These are phyloP conservation scores for Scaptomyza montana DNA, from an alignment of 1,140 invertebrate genomes.

Conservation along the genomic window DNA sequence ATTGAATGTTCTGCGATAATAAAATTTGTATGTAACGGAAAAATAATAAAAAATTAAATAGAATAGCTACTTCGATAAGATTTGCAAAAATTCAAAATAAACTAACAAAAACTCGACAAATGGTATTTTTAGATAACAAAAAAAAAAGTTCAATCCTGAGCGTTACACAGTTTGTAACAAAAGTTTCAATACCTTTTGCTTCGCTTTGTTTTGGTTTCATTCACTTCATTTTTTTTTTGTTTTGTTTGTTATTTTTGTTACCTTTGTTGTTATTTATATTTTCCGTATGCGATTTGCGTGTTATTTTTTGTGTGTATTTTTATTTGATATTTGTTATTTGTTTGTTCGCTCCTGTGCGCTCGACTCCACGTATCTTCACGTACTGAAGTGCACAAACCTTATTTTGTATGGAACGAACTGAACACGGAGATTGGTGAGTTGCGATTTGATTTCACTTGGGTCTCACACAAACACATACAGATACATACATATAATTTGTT, in stretches of 20 bases:
- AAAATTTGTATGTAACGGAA: no score
- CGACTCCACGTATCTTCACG: conserved; percentile 68
- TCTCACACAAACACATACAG: conserved; percentile 18
- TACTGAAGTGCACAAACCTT: conserved; percentile 75
- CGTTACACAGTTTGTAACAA: background rate
- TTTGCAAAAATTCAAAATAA: no score
- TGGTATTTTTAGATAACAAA: no score
- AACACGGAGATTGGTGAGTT: conserved; percentile 46
- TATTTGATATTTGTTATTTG: background rate
- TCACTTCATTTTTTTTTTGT: conserved; percentile 36
- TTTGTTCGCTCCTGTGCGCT: conserved; percentile 65
- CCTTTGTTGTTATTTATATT: conserved; percentile 1
- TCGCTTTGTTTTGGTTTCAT: conserved; percentile 13
- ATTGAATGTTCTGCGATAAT: no score
- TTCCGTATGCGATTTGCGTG: background rate
- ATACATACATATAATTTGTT: conserved; percentile 18
- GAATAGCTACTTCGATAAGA: no score
- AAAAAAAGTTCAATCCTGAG: no score
- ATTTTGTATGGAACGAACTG: conserved; percentile 48
- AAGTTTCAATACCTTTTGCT: background rate
- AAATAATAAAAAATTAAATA: no score
- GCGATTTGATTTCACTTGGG: conserved; percentile 46
- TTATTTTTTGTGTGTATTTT: conserved; percentile 5
- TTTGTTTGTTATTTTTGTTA: conserved; percentile 10
- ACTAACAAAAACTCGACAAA: no score